Conservation (phyloP, 2,113 vertebrate species). For the Stegostoma tigrinum region DNA sequence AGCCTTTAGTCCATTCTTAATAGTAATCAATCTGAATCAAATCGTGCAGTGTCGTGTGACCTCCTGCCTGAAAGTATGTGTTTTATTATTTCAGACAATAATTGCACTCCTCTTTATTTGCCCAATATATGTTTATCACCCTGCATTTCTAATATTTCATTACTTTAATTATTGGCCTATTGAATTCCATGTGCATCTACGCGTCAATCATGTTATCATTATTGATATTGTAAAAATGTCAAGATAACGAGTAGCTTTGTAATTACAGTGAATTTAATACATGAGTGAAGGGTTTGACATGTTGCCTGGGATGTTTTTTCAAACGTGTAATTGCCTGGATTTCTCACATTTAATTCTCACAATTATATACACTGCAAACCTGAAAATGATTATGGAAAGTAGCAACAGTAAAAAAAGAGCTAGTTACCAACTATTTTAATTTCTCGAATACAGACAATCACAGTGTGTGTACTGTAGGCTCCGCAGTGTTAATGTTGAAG, state of each 20-base stretch:
- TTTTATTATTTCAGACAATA: background rate
- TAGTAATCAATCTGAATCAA: background rate
- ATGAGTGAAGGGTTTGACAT: background rate
- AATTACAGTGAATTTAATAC: background rate
- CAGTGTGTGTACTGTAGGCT: background rate
- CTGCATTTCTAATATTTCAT: background rate
- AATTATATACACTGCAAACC: background rate
- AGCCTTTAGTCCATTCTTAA: background rate
- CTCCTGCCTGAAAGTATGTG: background rate
- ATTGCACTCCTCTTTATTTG: background rate
- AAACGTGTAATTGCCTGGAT: background rate
- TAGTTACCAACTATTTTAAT: background rate
- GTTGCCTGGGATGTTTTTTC: background rate
- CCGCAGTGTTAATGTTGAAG: background rate
- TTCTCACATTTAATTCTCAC: background rate
- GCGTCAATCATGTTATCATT: background rate
- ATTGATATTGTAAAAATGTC: background rate
- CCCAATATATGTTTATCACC: background rate
- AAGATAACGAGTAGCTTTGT: background rate
- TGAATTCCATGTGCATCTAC: background rate
- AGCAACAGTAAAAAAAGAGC: background rate
- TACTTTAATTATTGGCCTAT: background rate
- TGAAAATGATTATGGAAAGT: too few species aligned
- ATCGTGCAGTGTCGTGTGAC: background rate
- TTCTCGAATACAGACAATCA: background rate